Percentiles rank a stretch among this genome's conserved stretches.
phyloP scores from a whole-genome alignment of 1,140 invertebrate genomes.

The Drosophila asahinai region DNA sequence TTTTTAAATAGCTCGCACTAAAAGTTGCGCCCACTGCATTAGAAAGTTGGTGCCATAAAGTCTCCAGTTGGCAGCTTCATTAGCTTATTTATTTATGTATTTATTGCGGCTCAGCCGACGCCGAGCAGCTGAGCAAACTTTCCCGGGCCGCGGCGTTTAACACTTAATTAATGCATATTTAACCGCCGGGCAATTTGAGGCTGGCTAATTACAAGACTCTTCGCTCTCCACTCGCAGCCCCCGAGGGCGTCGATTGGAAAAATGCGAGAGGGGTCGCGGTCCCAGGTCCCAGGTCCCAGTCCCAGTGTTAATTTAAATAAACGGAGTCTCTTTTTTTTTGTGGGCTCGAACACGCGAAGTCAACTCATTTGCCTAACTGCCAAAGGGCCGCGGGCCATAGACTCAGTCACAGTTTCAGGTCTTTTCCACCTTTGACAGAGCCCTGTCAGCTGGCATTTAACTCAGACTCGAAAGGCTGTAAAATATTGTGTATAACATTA shows the following conservation, averaged over 20 bases:
- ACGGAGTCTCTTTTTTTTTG: constrained; percentile 23
- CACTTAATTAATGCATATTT: constrained; percentile 80
- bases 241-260: constrained; percentile 58
- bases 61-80: constrained; percentile 28
- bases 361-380: constrained; percentile 57
- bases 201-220: constrained; percentile 69
- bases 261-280: constrained; percentile 23
- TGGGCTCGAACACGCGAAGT: constrained; percentile 48
- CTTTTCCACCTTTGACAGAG: constrained; percentile 47
- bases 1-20: constrained; percentile 50
- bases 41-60: constrained; percentile 38
- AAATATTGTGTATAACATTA: constrained; percentile 66
- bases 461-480: constrained; percentile 45
- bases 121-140: constrained; percentile 52
- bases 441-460: constrained; percentile 72
- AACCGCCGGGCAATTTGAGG: constrained; percentile 62
- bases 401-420: constrained; percentile 31
- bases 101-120: constrained; percentile 22
- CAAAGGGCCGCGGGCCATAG: constrained; percentile 47
- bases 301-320: constrained; percentile 63
- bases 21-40: constrained; percentile 19
- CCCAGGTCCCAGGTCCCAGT: neutral
- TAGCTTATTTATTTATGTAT: constrained; percentile 54
- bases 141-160: constrained; percentile 50
- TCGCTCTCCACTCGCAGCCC: constrained; percentile 13